A percentile compares a stretch with the other conserved stretches of the same genome.
Evolutionary conservation across 1,140 invertebrate genomes (phyloP).

Genomic region (Helicorthomorpha holstii): DNA sequence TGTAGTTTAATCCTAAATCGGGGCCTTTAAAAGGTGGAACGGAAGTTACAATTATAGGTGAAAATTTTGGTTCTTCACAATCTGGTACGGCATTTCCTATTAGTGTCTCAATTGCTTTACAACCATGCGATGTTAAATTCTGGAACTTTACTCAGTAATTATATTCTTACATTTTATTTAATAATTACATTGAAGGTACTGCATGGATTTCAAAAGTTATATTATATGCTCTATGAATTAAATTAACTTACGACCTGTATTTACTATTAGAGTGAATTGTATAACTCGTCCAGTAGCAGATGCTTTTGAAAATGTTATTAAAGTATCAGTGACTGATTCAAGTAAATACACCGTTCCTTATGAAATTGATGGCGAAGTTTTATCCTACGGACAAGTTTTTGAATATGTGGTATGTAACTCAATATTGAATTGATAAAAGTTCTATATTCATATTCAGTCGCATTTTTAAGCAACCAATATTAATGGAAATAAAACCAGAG

Average conservation of each 20-base stretch:
- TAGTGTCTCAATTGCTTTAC: conserved; percentile 8
- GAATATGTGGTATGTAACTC: conserved; percentile 10
- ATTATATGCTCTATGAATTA: conserved; percentile 7
- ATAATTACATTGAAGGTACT: not conserved
- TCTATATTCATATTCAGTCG: conserved; percentile 15
- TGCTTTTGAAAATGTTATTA: not conserved
- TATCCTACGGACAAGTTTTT: conserved; percentile 6
- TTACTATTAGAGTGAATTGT: too few relatives aligned
- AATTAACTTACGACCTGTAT: too few relatives aligned
- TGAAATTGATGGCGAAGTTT: conserved; percentile 11
- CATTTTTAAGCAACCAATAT: conserved; percentile 4
- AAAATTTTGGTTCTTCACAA: conserved; percentile 20
- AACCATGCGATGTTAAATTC: conserved; percentile 5
- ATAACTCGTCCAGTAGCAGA: not conserved
- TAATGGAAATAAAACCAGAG: conserved; percentile 10
- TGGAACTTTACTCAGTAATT: conserved; percentile 5
- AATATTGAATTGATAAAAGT: not conserved
- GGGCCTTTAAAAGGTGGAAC: conserved; percentile 25
- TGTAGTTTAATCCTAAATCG: conserved; percentile 19
- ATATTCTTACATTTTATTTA: not conserved
- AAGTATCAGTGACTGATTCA: conserved; percentile 9
- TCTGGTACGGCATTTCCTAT: conserved; percentile 5
- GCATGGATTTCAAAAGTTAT: not conserved
- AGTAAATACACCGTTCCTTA: conserved; percentile 6
- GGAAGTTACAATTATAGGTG: conserved; percentile 19